A percentile compares a stretch with the other conserved stretches of the same genome.
Evolutionary conservation across 1,140 invertebrate species (phyloP).

Genomic region (Bombyx mori): DNA sequence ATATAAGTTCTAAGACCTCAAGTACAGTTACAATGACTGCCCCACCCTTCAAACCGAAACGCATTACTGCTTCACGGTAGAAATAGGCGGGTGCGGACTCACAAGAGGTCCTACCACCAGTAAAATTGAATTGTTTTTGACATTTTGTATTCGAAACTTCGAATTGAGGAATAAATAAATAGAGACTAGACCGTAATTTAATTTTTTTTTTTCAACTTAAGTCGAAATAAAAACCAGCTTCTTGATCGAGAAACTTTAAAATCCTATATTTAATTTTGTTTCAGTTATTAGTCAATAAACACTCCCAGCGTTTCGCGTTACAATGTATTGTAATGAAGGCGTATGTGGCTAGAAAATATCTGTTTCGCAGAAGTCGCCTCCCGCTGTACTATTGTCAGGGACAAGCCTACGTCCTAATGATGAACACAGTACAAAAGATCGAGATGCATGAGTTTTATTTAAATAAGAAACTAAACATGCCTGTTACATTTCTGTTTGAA

Average conservation of each 20-base stretch:
- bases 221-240: no score
- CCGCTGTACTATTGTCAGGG: conserved; percentile 48
- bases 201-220: no score
- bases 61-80: no score
- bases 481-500: conserved; percentile 29
- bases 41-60: no score
- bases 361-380: conserved; percentile 27
- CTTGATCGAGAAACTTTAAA: neutral
- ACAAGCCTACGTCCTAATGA: conserved; percentile 15
- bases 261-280: conserved; percentile 12
- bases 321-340: conserved; percentile 37
- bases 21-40: no score
- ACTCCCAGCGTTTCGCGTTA: conserved; percentile 16
- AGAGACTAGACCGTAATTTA: no score
- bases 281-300: conserved; percentile 29
- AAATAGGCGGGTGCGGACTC: no score
- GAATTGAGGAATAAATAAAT: no score
- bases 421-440: conserved; percentile 26
- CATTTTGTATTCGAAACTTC: no score
- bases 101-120: no score
- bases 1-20: no score
- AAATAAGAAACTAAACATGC: conserved; percentile 19
- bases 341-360: conserved; percentile 25
- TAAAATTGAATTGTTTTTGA: no score
- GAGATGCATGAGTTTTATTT: conserved; percentile 41